A percentile compares a stretch with the other conserved stretches of the same genome.
Conservation (phyloP, 2,113 vertebrate species). For the Halcyon malimbica region DNA sequence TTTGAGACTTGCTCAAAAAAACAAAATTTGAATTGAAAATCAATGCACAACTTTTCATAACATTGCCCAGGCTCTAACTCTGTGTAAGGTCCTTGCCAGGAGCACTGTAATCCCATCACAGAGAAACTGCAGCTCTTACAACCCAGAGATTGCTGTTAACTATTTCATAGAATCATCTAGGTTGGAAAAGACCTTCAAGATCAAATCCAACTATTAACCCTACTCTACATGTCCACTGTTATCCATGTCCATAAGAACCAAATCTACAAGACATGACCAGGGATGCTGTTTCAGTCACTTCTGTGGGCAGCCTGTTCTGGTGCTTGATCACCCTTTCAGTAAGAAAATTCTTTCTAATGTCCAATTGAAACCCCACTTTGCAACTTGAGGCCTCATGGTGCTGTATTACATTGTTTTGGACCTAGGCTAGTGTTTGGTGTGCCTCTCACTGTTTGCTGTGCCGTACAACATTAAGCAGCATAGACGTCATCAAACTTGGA, state of each 20-base stretch:
- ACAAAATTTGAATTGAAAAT: neutral
- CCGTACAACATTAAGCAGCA: neutral
- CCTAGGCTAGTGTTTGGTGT: neutral
- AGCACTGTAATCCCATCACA: neutral
- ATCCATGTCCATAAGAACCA: no score
- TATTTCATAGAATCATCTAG: neutral
- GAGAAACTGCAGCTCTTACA: neutral
- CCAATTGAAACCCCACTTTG: no score
- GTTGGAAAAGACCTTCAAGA: no score
- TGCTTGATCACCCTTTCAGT: no score
- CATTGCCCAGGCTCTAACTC: neutral
- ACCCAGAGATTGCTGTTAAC: neutral
- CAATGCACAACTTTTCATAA: neutral
- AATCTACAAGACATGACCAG: no score
- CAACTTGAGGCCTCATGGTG: neutral
- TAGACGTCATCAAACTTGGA: neutral
- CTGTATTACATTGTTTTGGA: neutral
- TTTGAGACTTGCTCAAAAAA: neutral
- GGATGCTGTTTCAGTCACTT: no score
- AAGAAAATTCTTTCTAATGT: no score
- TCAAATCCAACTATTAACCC: no score
- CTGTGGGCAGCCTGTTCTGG: no score
- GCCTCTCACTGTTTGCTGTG: neutral
- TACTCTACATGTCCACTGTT: no score
- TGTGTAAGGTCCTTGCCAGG: neutral